Percentiles rank a stretch among this genome's conserved stretches.
Evolutionary conservation across 2,888 invertebrate genomes (phyloP).

Genomic region (Zygogramma bicolorata): DNA sequence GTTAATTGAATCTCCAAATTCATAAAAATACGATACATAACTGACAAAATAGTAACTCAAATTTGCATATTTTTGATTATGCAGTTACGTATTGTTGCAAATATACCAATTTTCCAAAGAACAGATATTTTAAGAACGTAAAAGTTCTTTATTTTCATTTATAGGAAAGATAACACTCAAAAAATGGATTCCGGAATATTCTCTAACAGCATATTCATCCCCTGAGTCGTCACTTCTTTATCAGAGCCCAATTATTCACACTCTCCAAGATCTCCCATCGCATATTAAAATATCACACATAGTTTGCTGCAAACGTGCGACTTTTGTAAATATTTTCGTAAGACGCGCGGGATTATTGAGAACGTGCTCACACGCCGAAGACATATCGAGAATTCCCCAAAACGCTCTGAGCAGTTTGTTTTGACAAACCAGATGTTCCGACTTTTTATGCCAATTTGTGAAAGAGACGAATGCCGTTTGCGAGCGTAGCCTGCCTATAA

Average conservation of each 20-base stretch:
- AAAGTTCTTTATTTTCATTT: too few species aligned
- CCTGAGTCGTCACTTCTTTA: too few species aligned
- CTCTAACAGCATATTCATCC: too few species aligned
- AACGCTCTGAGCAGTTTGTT: slow-evolving; percentile 23
- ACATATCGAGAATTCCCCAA: slow-evolving; percentile 8
- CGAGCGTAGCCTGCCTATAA: slow-evolving; percentile 28
- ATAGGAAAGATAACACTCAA: too few species aligned
- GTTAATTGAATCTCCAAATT: too few species aligned
- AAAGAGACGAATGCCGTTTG: slow-evolving; percentile 29
- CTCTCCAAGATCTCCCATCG: neutral
- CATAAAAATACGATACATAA: too few species aligned
- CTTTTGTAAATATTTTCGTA: slow-evolving; percentile 5
- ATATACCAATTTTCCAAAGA: too few species aligned
- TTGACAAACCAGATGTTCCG: slow-evolving; percentile 39
- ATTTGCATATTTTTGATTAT: too few species aligned
- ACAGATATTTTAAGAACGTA: too few species aligned
- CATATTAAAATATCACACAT: neutral
- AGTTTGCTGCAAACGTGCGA: slow-evolving; percentile 1
- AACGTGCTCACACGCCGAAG: slow-evolving; percentile 9
- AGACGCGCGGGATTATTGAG: slow-evolving; percentile 11
- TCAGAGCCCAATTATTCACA: neutral
- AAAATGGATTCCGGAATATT: too few species aligned
- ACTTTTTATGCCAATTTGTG: slow-evolving; percentile 31
- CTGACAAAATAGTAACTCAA: too few species aligned
- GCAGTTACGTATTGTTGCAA: too few species aligned